Percentiles rank a stretch among this genome's conserved stretches.
phyloP scores from a whole-genome alignment of 1,140 invertebrate genomes.

The Drepana arcuata region DNA sequence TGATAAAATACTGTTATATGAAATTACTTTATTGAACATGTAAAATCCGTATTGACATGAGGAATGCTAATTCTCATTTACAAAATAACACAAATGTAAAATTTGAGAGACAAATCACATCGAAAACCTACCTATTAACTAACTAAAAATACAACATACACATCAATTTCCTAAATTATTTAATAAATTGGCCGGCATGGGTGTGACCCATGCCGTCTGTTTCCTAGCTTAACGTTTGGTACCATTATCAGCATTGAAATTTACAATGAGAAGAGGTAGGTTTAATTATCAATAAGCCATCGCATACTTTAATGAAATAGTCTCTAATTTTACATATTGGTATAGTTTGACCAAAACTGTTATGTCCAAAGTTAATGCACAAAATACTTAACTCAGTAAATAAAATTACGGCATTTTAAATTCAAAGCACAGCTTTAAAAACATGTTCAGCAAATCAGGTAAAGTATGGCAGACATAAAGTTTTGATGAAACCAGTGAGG shows the following conservation, averaged over 20 bases:
- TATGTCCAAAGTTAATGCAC: constrained; percentile 30
- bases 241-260: constrained; percentile 69
- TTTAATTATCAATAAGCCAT: constrained; percentile 59
- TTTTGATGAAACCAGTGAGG: constrained; percentile 57
- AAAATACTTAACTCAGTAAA: constrained; percentile 19
- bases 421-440: constrained; percentile 50
- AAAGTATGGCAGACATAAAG: constrained; percentile 39
- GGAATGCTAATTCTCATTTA: constrained; percentile 73
- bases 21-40: constrained; percentile 74
- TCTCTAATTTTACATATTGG: constrained; percentile 67
- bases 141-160: constrained; percentile 74
- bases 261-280: constrained; percentile 72
- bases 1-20: too few relatives aligned
- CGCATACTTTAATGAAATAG: constrained; percentile 40
- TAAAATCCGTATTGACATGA: constrained; percentile 73
- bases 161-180: constrained; percentile 71
- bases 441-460: constrained; percentile 25
- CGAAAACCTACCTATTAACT: constrained; percentile 71
- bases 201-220: constrained; percentile 29
- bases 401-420: constrained; percentile 48
- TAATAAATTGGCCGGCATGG: constrained; percentile 43
- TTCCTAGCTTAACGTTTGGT: constrained; percentile 68
- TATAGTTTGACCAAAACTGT: constrained; percentile 55
- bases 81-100: constrained; percentile 73
- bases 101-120: constrained; percentile 72